Evolutionary conservation across 2,888 invertebrate genomes (phyloP).

Genomic region (Drosophila neoperkinsi): DNA sequence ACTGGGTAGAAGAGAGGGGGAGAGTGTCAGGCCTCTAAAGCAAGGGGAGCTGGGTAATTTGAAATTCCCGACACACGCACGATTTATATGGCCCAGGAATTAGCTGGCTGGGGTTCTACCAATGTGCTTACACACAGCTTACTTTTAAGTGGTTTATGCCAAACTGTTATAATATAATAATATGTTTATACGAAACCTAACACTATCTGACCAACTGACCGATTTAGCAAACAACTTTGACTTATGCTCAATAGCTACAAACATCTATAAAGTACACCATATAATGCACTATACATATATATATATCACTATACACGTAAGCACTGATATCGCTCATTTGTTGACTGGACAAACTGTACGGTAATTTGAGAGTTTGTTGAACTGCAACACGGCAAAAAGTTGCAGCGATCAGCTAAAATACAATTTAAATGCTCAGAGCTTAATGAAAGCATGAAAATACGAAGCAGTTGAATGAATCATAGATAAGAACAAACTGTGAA

Average conservation of each 20-base stretch:
- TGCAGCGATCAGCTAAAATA: constrained; percentile 61
- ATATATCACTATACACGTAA: not conserved
- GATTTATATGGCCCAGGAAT: constrained; percentile 7
- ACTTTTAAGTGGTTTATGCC: constrained; percentile 20
- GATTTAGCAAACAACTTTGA: constrained; percentile 27
- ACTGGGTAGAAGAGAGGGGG: not conserved
- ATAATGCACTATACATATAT: not conserved
- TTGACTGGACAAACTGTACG: constrained; percentile 37
- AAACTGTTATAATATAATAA: constrained; percentile 11
- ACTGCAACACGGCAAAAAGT: constrained; percentile 54
- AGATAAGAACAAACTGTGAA: not conserved
- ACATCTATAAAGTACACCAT: not conserved
- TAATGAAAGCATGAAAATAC: not conserved
- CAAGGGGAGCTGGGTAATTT: constrained; percentile 37
- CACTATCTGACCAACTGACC: constrained; percentile 65
- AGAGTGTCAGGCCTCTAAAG: not conserved
- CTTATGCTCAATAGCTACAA: constrained; percentile 1
- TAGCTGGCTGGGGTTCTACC: not conserved
- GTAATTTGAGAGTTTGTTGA: constrained; percentile 76
- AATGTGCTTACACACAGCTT: not conserved
- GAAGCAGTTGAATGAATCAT: not conserved
- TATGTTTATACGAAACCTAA: constrained; percentile 45
- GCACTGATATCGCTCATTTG: constrained; percentile 11
- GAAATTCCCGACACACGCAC: constrained; percentile 49
- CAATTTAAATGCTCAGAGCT: constrained; percentile 2